Conservation (phyloP, 2,797 vertebrate species). For the Glyptemys insculpta region DNA sequence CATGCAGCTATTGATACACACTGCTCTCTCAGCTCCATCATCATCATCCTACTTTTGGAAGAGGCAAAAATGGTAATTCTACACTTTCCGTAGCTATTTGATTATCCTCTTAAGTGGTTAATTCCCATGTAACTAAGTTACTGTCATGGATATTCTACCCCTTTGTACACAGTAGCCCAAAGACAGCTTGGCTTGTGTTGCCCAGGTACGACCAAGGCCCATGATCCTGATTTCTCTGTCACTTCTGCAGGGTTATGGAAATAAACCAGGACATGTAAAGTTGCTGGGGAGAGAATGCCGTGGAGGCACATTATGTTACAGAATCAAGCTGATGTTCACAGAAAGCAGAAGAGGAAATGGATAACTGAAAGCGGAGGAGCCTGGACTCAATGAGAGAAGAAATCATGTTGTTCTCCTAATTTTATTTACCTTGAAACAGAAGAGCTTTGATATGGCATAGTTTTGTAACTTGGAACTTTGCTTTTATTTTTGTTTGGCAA, state of each 20-base stretch:
- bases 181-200: neutral
- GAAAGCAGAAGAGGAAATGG: neutral
- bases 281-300: neutral
- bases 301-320: neutral
- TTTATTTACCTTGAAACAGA: neutral
- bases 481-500: neutral
- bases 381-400: neutral
- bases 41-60: neutral
- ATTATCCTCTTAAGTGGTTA: neutral
- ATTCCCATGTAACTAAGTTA: neutral
- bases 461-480: neutral
- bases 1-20: neutral
- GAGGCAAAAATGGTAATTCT: neutral
- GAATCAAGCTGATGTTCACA: neutral
- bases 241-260: rapidly evolving
- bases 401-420: neutral
- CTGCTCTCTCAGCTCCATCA: neutral
- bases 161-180: neutral
- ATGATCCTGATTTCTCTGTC: neutral
- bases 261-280: neutral
- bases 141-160: neutral
- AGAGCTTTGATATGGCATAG: neutral
- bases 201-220: neutral
- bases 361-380: neutral
- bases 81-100: neutral